These are phyloP conservation scores for Numenius arquata DNA, from an alignment of 2,113 vertebrate species.

Conservation along the genomic window DNA sequence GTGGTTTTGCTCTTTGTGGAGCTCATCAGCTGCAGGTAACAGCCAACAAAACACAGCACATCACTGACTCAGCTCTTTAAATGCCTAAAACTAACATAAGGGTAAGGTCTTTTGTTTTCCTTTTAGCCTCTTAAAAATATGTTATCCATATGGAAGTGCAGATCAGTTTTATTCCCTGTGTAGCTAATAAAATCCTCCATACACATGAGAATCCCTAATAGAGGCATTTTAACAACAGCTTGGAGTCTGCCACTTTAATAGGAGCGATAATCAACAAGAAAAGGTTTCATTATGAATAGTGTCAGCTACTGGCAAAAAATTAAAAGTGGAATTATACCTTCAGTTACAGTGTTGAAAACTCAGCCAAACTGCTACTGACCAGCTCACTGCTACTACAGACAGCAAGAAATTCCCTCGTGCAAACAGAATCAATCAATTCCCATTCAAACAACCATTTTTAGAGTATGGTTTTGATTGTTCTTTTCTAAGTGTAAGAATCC, in stretches of 20 bases:
- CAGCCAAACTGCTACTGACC: background rate
- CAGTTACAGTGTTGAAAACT: background rate
- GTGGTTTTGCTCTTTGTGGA: background rate
- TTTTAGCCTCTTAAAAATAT: background rate
- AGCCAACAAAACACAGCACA: background rate
- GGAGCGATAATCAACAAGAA: accelerated
- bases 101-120: background rate
- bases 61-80: background rate
- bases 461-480: background rate
- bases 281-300: background rate
- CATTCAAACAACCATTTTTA: background rate
- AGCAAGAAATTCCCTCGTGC: background rate
- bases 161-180: background rate
- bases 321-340: background rate
- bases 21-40: background rate
- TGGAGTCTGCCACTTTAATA: background rate
- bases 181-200: background rate
- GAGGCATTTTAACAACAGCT: background rate
- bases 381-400: background rate
- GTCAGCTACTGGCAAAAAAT: background rate
- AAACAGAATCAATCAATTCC: background rate
- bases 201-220: background rate
- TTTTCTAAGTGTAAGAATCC: background rate
- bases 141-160: background rate
- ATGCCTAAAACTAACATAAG: background rate